Base-by-base conservation (phyloP, 2,797 vertebrate species). In the Odontamblyopus rebecca region DNA sequence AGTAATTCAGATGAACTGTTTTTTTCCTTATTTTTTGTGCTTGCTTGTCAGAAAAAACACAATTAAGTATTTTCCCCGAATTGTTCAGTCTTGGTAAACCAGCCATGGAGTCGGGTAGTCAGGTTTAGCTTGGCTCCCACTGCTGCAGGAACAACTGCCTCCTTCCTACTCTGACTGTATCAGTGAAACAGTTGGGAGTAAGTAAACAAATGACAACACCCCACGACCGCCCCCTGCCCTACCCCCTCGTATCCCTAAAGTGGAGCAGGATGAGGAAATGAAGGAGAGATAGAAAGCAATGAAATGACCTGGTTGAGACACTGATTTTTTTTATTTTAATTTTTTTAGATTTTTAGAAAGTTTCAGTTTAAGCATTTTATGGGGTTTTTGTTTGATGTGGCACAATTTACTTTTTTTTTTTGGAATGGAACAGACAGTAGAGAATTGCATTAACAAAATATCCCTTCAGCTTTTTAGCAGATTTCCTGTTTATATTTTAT, bases 151-250 rank as follows among this genome's bases (percentile, higher is more conserved):
- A 88, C 80, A 82, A 89, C 89, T 87, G 91, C 84, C 86, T 86
- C 89, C 88, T 89, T 90, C 89, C 89, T 91, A 68, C 75, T 86
- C 87, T 73, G 79, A 81, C 74, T 72, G 50, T 88, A 91, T 92
- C 87, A 84, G 80, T 71, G 71, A 72, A 85, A 82, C 85, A 77
- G 68, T 84, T 74, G 74, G 68, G 68, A 81, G 71, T 84, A 78
- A 83, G 86, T 83, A 88, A 89, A 90, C 84, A 82, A 82, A 79
- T 73, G 75, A 72, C 62, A 63, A 23, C 44, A 35, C 41, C 27
- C 67, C 8, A 57, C 50, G 30, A 53, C 32, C 3, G 35, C 70
- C 70, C 66, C 51, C 57, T 77, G 68, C 26, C 59, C 57, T 77
- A 63, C 26, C 61, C 70, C 63, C 63, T 70, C 29, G 56, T 71